These are phyloP conservation scores for Arvicanthis niloticus DNA, from an alignment of 2,113 vertebrate genomes.

Conservation along the genomic window DNA sequence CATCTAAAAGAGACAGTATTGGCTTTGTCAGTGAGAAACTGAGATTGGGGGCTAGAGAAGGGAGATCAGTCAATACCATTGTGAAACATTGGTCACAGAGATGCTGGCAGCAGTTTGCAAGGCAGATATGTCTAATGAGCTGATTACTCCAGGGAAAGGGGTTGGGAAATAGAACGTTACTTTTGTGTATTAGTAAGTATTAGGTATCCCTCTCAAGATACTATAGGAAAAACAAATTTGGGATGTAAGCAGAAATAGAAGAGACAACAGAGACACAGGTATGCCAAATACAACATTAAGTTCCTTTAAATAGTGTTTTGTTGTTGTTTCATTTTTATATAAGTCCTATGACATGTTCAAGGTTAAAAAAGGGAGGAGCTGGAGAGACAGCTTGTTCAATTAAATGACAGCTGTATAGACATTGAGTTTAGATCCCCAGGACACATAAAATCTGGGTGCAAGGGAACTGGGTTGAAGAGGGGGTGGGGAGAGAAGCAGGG, in stretches of 20 bases:
- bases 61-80: neutral
- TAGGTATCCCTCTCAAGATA: neutral
- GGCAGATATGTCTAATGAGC: neutral
- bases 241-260: neutral
- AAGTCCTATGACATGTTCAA: constrained; percentile 27
- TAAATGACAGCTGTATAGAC: neutral
- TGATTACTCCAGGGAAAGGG: neutral
- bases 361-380: neutral
- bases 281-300: neutral
- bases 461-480: no score
- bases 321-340: neutral
- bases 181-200: neutral
- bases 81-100: neutral
- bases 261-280: neutral
- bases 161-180: constrained; percentile 11
- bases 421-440: neutral
- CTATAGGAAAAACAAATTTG: neutral
- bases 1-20: neutral
- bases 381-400: neutral
- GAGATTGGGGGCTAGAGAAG: neutral
- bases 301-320: constrained; percentile 1
- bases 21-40: constrained; percentile 26
- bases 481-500: no score
- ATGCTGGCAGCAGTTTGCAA: neutral
- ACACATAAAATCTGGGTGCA: neutral